phyloP scores from a whole-genome alignment of 2,888 invertebrate genomes.

The Sesia apiformis region DNA sequence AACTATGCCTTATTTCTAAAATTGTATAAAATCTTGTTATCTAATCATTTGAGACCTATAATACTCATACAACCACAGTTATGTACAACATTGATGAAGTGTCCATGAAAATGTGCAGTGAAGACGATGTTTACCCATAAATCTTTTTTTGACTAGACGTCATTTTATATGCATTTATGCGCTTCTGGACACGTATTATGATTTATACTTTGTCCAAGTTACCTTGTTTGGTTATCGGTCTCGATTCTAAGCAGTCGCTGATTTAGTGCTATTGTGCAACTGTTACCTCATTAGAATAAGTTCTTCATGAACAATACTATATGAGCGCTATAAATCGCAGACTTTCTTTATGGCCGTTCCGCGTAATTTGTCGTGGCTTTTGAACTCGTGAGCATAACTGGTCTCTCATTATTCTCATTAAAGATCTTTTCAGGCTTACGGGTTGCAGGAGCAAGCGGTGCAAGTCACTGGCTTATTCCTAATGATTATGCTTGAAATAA shows the following conservation, averaged over 20 bases:
- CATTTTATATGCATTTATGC: constrained; percentile 33
- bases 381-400: not conserved
- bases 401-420: not conserved
- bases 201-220: constrained; percentile 40
- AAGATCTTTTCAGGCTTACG: not conserved
- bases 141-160: not conserved
- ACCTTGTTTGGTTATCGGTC: constrained; percentile 44
- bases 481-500: too few relatives aligned
- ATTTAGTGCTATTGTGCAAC: constrained; percentile 41
- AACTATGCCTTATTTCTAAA: too few relatives aligned
- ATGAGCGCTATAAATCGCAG: not conserved
- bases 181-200: constrained; percentile 33
- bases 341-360: not conserved
- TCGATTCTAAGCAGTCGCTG: constrained; percentile 34
- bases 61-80: too few relatives aligned
- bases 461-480: too few relatives aligned
- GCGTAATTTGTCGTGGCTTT: not conserved
- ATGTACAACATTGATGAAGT: too few relatives aligned
- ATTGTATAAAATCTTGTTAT: too few relatives aligned
- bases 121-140: not conserved
- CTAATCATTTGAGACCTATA: too few relatives aligned
- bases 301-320: constrained; percentile 2
- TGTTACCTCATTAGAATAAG: constrained; percentile 12
- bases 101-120: too few relatives aligned
- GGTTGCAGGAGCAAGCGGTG: not conserved